These are phyloP conservation scores for Smutsia temminckii DNA, from an alignment of 2,797 vertebrate species.

Conservation along the genomic window DNA sequence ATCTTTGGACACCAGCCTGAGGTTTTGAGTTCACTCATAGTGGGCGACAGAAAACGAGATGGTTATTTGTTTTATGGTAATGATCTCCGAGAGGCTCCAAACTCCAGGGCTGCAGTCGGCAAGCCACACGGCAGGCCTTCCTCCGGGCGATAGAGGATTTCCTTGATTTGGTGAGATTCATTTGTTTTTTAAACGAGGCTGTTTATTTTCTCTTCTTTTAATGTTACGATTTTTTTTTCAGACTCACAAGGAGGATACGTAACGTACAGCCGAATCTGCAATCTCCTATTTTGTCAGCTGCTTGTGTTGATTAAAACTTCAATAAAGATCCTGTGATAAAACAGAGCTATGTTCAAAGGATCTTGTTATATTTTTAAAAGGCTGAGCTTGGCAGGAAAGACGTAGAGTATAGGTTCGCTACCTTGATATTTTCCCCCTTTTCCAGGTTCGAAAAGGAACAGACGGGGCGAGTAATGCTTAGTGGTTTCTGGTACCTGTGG, in stretches of 20 bases:
- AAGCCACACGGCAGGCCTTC: slow-evolving; percentile 69
- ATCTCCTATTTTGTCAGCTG: slow-evolving; percentile 82
- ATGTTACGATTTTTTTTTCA: slow-evolving; percentile 71
- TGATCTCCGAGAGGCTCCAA: slow-evolving; percentile 18
- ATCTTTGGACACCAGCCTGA: slow-evolving; percentile 39
- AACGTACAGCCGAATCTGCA: slow-evolving; percentile 72
- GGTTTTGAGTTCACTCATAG: slow-evolving; percentile 64
- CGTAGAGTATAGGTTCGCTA: slow-evolving; percentile 58
- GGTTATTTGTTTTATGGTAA: slow-evolving; percentile 78
- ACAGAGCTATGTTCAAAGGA: slow-evolving; percentile 80
- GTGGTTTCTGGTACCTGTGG: not conserved
- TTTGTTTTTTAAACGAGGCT: slow-evolving; percentile 77
- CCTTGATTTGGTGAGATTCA: slow-evolving; percentile 69
- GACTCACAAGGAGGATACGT: slow-evolving; percentile 74
- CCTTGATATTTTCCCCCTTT: slow-evolving; percentile 33
- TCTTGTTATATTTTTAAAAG: slow-evolving; percentile 78
- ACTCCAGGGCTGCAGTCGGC: not conserved
- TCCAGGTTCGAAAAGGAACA: slow-evolving; percentile 26
- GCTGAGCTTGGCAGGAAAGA: slow-evolving; percentile 75
- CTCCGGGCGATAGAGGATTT: slow-evolving; percentile 72
- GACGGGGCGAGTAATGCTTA: not conserved
- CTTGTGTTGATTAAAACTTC: slow-evolving; percentile 80
- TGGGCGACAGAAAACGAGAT: slow-evolving; percentile 55
- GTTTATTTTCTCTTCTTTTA: slow-evolving; percentile 81
- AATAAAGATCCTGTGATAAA: slow-evolving; percentile 79